Percentiles rank a stretch among this genome's conserved stretches.
Conservation (phyloP, 2,888 invertebrate species). For the Salticus scenicus region DNA sequence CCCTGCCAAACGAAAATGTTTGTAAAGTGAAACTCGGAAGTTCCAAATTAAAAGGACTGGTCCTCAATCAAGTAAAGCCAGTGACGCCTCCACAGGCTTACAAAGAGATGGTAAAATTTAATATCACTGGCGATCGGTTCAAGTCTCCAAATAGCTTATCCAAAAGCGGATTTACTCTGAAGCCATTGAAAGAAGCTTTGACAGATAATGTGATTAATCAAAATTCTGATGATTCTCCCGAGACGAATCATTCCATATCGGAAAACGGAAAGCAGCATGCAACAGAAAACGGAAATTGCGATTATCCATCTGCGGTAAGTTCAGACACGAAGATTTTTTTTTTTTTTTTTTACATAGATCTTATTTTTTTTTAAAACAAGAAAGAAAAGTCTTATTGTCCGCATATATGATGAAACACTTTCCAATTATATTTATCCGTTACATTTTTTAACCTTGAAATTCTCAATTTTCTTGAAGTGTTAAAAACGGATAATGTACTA, state of each 20-base stretch:
- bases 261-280: not conserved
- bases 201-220: not conserved
- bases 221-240: not conserved
- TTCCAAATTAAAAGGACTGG: not conserved
- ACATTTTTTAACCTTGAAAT: too few species aligned
- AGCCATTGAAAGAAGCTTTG: not conserved
- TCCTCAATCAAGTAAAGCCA: not conserved
- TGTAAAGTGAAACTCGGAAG: not conserved
- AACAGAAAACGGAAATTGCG: not conserved
- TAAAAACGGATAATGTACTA: too few species aligned
- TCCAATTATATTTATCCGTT: too few species aligned
- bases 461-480: too few species aligned
- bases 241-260: not conserved
- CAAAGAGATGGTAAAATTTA: not conserved
- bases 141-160: not conserved
- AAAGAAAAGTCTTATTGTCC: too few species aligned
- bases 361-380: too few species aligned
- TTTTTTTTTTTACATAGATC: too few species aligned
- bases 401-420: too few species aligned
- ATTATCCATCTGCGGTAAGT: not conserved
- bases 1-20: not conserved
- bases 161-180: not conserved
- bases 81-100: constrained; percentile 5
- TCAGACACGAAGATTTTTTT: too few species aligned
- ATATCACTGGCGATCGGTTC: not conserved